Evolutionary conservation across 37 sponge, comb jelly and placozoan genomes (phyloP), one percentile per base, ranked within the genome.

Genomic region (Beroe forskalii): DNA sequence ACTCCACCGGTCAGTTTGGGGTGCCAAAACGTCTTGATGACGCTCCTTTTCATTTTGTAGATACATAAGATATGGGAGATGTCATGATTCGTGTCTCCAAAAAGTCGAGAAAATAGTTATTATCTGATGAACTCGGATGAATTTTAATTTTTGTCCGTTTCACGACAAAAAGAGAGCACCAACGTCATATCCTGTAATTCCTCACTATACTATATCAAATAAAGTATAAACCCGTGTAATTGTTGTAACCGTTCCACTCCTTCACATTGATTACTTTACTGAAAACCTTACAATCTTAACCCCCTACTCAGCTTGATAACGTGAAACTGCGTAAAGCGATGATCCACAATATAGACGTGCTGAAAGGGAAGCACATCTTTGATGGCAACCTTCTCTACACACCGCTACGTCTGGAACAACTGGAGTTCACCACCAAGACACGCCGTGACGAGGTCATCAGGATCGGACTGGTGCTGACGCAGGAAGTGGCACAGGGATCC

Each of bases 381-480:
- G 66, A 63, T 19, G 66, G 66, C 25, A 72, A 72, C 31, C 40
- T 72, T 36, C 40, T 72, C 6, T 72, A 72, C 39, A 72, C 75
- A 9, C 38, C 40, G 3, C 14, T 72, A 20, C 12, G 20, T 30
- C 9, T 72, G 9, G 9, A 14, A 20, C 8, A 37, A 32, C 12
- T 3, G 9, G 75, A 72, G 75, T 72, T 72, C 39, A 6, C 28
- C 19, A 20, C 14, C 9, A 3, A 6, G 38, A 37, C 40, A 4
- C 28, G 75, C 22, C 4, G 40, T 17, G 75, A 72, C 28, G 75
- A 37, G 38, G 1, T 17, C 31, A 39, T 72, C 22, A 32, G 39
- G 33, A 37, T 72, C 4, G 40, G 75, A 35, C 40, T 72, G 38
- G 40, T 38, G 12, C 38, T 38, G 14, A 72, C 75, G 1, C 75